phyloP scores from a whole-genome alignment of 2,113 vertebrate genomes.

The Xiphophorus maculatus region DNA sequence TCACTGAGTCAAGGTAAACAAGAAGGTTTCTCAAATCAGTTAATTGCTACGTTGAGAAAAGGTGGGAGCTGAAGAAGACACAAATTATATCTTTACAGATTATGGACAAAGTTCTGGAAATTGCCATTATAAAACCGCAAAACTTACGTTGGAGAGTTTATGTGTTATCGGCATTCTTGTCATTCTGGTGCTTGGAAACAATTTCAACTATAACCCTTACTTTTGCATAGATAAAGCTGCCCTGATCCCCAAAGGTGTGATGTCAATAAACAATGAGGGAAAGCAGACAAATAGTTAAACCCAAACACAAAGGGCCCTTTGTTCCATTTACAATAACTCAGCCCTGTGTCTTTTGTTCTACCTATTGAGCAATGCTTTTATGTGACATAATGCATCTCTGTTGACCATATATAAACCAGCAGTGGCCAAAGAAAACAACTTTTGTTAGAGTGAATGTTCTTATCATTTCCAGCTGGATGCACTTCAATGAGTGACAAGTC shows the following conservation, averaged over 20 bases:
- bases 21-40: neutral
- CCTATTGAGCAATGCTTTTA: neutral
- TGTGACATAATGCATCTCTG: neutral
- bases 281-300: neutral
- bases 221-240: neutral
- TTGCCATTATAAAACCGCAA: neutral
- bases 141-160: neutral
- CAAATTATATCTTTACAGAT: neutral
- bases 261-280: neutral
- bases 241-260: neutral
- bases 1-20: neutral
- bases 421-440: conserved; percentile 24
- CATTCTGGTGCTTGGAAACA: neutral
- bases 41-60: neutral
- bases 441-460: conserved; percentile 43
- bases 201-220: neutral
- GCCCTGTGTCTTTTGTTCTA: neutral
- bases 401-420: conserved; percentile 17
- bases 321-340: neutral
- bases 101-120: neutral
- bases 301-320: neutral
- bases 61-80: neutral
- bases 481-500: conserved; percentile 39
- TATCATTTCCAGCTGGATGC: conserved; percentile 32
- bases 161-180: neutral